Conservation (phyloP, 2,888 invertebrate species). For the Mesorhabditis spiculigera region DNA sequence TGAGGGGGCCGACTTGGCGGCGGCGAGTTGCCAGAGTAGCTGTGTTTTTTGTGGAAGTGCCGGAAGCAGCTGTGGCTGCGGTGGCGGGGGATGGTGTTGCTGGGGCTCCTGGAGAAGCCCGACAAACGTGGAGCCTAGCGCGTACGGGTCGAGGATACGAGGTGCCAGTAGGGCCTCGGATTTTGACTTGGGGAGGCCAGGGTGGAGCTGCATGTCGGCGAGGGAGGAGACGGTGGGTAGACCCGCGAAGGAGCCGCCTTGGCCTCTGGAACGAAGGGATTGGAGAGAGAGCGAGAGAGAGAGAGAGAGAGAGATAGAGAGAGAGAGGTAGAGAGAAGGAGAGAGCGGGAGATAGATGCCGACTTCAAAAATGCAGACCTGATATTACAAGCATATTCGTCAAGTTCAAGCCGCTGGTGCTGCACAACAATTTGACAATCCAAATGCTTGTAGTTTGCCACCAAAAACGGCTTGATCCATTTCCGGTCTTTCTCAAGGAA, state of each 20-base stretch:
- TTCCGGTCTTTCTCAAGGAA: not conserved
- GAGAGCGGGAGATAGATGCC: too few relatives aligned
- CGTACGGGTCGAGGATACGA: constrained; percentile 3
- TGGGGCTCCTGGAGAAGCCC: not conserved
- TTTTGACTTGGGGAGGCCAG: constrained; percentile 2
- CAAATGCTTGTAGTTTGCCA: not conserved
- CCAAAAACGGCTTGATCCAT: not conserved
- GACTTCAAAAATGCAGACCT: not conserved
- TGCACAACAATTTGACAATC: not conserved
- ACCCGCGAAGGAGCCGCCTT: constrained; percentile 3
- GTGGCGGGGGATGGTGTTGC: not conserved
- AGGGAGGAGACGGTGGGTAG: constrained; percentile 3
- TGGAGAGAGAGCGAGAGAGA: not conserved
- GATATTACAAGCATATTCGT: constrained; percentile 4
- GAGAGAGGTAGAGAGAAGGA: too few relatives aligned
- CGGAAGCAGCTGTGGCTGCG: too few relatives aligned
- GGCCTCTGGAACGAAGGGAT: not conserved
- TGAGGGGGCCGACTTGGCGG: too few relatives aligned
- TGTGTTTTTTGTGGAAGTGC: too few relatives aligned
- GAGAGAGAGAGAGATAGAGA: too few relatives aligned
- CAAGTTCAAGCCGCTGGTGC: not conserved
- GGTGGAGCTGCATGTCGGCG: not conserved
- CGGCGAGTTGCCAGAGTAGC: too few relatives aligned
- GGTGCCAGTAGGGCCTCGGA: not conserved
- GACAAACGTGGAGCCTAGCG: not conserved